Evolutionary conservation across 2,113 vertebrate genomes (phyloP).

Genomic region (Dinomys branickii): DNA sequence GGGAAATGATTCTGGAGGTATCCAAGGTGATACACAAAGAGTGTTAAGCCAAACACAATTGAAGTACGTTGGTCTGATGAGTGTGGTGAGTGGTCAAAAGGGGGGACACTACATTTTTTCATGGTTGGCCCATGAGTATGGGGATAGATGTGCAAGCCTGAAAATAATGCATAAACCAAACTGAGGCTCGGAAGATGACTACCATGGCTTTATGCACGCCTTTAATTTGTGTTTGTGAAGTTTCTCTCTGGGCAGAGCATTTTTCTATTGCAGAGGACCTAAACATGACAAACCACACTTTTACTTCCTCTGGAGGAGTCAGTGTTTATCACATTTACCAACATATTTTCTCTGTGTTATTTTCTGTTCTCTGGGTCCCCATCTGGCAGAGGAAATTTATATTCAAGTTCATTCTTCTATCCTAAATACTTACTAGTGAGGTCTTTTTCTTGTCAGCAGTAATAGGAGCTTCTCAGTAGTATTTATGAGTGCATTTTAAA

Average conservation of each 20-base stretch:
- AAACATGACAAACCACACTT: slow-evolving; percentile 43
- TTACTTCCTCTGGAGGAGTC: slow-evolving; percentile 29
- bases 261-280: neutral
- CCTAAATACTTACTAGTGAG: neutral
- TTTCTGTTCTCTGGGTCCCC: neutral
- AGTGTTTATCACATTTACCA: neutral
- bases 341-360: neutral
- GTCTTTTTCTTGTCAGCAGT: slow-evolving; percentile 20
- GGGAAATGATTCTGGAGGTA: neutral
- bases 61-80: neutral
- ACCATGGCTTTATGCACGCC: neutral
- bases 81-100: neutral
- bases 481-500: slow-evolving; percentile 53
- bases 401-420: neutral
- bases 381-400: slow-evolving; percentile 9
- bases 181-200: neutral
- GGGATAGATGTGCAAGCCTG: neutral
- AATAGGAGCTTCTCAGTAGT: neutral
- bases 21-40: neutral
- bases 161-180: slow-evolving; percentile 40
- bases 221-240: slow-evolving; percentile 46
- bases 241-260: neutral
- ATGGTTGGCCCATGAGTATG: neutral
- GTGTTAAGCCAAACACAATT: neutral
- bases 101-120: neutral